Evolutionary conservation across 2,888 invertebrate species (phyloP).

Genomic region (Lottia gigantea): DNA sequence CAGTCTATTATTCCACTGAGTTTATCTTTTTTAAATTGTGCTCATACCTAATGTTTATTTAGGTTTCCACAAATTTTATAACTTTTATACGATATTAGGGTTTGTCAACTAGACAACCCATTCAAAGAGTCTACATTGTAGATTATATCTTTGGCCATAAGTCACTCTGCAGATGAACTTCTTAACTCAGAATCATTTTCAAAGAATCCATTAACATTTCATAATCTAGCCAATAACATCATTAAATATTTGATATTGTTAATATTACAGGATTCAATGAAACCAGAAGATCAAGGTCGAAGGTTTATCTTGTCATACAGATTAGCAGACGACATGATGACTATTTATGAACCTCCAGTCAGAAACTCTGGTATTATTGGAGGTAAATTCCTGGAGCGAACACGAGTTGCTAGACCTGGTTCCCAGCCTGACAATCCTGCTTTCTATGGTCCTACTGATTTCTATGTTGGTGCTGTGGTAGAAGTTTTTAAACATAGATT

Average conservation of each 20-base stretch:
- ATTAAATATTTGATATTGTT: too few species aligned
- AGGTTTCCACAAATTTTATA: background rate
- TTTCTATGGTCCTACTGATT: slow-evolving; percentile 83
- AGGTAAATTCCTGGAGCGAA: slow-evolving; percentile 80
- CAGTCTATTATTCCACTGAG: too few species aligned
- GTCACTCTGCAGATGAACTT: too few species aligned
- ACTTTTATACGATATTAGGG: too few species aligned
- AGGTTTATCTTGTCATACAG: slow-evolving; percentile 82
- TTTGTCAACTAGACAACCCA: too few species aligned
- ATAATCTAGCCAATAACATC: too few species aligned
- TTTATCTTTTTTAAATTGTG: too few species aligned
- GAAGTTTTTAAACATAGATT: slow-evolving; percentile 82
- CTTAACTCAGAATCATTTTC: too few species aligned
- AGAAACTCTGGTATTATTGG: slow-evolving; percentile 76
- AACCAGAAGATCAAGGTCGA: slow-evolving; percentile 82
- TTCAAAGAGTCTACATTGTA: too few species aligned
- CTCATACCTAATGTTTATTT: background rate
- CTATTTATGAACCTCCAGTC: slow-evolving; percentile 77
- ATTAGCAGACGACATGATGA: slow-evolving; percentile 80
- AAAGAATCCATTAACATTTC: too few species aligned
- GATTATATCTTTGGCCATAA: too few species aligned
- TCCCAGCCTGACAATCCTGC: slow-evolving; percentile 75
- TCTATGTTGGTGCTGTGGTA: slow-evolving; percentile 81
- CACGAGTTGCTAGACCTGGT: slow-evolving; percentile 77
- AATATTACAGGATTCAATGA: slow-evolving; percentile 75